Conservation (phyloP, 2,888 invertebrate genomes). For the Venusia cambrica region DNA sequence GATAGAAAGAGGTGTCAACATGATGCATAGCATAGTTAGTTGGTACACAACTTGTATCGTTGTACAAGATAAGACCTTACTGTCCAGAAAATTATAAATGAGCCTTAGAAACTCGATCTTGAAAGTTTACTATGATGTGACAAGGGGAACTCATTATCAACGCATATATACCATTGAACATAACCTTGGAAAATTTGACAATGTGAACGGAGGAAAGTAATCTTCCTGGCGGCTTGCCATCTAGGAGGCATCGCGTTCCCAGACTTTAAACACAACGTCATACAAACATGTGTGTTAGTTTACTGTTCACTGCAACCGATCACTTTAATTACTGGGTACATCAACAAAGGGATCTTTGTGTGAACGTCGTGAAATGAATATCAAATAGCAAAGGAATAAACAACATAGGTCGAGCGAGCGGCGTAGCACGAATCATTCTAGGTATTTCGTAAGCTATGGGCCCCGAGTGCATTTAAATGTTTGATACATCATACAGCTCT, state of each 20-base stretch:
- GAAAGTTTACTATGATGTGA: slow-evolving; percentile 23
- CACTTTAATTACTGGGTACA: no score
- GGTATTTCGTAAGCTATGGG: no score
- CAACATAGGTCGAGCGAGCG: slow-evolving; percentile 20
- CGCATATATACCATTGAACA: slow-evolving; percentile 52
- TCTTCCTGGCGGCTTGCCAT: slow-evolving; percentile 63
- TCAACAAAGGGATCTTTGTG: slow-evolving; percentile 22
- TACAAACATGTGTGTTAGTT: slow-evolving; percentile 22
- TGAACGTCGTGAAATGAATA: slow-evolving; percentile 22
- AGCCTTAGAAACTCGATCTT: background rate
- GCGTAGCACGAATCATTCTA: no score
- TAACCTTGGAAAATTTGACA: slow-evolving; percentile 69
- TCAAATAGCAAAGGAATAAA: slow-evolving; percentile 22
- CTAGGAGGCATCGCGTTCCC: slow-evolving; percentile 21
- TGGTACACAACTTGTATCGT: no score
- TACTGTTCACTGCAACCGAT: slow-evolving; percentile 16
- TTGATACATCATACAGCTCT: no score
- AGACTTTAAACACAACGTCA: slow-evolving; percentile 28
- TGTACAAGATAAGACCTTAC: no score
- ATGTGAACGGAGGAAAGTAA: slow-evolving; percentile 56
- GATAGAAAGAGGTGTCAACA: no score
- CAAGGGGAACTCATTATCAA: slow-evolving; percentile 57
- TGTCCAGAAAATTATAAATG: no score
- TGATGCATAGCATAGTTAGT: no score
- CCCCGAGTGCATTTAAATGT: no score